These are phyloP conservation scores for Megaleporinus macrocephalus DNA, from an alignment of 2,113 vertebrate genomes.

Conservation along the genomic window DNA sequence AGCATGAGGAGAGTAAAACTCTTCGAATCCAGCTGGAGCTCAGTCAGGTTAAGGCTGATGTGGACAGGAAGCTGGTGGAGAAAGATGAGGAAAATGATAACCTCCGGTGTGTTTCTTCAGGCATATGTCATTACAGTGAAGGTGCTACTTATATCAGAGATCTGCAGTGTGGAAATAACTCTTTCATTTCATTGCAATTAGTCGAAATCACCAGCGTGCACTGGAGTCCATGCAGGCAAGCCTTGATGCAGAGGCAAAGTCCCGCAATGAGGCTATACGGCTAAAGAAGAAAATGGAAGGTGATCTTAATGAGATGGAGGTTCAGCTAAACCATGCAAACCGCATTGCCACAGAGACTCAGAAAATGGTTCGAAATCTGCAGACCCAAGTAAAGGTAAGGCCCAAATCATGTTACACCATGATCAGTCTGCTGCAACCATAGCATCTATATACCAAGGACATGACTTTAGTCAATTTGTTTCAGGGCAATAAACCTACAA, in stretches of 20 bases:
- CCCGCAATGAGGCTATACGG: constrained; percentile 88
- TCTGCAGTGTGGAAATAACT: neutral
- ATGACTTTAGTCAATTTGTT: too few relatives aligned
- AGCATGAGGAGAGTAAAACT: constrained; percentile 91
- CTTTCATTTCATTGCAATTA: constrained; percentile 52
- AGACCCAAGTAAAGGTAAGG: constrained; percentile 88
- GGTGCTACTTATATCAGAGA: neutral
- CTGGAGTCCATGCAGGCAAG: constrained; percentile 91
- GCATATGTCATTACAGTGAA: neutral
- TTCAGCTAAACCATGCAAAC: constrained; percentile 90
- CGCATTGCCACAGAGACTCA: constrained; percentile 86
- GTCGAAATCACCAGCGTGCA: constrained; percentile 88
- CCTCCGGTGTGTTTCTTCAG: constrained; percentile 78
- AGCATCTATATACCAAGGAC: too few relatives aligned
- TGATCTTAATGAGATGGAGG: constrained; percentile 77
- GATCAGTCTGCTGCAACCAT: too few relatives aligned
- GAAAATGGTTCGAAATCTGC: constrained; percentile 84
- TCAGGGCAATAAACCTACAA: too few relatives aligned
- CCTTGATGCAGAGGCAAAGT: constrained; percentile 86
- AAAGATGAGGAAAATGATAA: constrained; percentile 92
- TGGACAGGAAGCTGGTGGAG: constrained; percentile 90
- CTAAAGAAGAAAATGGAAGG: constrained; percentile 92
- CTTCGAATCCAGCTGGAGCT: constrained; percentile 91
- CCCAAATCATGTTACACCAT: neutral
- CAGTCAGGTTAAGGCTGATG: constrained; percentile 89